phyloP scores from a whole-genome alignment of 2,113 vertebrate species.

The Poecilia latipinna region DNA sequence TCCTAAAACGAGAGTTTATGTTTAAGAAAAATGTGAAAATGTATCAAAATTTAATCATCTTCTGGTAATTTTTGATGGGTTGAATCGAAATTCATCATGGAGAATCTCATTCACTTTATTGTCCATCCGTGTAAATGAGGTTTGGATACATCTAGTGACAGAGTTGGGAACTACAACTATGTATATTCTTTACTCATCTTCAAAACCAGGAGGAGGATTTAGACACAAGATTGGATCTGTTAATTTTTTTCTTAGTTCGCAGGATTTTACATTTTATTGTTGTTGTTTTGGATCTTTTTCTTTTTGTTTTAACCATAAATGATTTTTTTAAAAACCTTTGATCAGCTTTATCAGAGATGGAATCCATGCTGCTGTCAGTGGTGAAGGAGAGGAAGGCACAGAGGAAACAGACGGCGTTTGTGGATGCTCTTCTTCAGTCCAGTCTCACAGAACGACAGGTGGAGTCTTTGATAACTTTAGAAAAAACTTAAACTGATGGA shows the following conservation, averaged over 20 bases:
- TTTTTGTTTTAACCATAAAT: no score
- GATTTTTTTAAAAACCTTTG: not conserved
- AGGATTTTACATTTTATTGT: not conserved
- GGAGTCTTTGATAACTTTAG: constrained; percentile 1
- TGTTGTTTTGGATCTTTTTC: not conserved
- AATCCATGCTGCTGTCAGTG: constrained; percentile 86
- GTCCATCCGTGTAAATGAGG: not conserved
- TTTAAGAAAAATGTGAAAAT: not conserved
- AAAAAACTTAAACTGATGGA: not conserved
- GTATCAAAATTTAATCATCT: not conserved
- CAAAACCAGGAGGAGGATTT: not conserved
- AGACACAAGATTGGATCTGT: not conserved
- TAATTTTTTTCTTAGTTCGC: not conserved
- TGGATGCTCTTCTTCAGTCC: constrained; percentile 89
- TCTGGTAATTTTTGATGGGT: not conserved
- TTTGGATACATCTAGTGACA: not conserved
- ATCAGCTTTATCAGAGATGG: constrained; percentile 89
- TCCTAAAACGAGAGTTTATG: no score
- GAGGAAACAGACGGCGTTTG: constrained; percentile 80
- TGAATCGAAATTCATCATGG: no score
- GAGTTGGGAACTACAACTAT: not conserved
- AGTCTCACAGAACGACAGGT: constrained; percentile 92
- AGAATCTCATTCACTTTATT: not conserved
- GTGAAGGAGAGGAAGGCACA: constrained; percentile 85
- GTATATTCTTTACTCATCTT: not conserved